Evolutionary conservation across 35 echinoderm and acorn worm species (phyloP).

Genomic region (Ophiothrix spiculata): DNA sequence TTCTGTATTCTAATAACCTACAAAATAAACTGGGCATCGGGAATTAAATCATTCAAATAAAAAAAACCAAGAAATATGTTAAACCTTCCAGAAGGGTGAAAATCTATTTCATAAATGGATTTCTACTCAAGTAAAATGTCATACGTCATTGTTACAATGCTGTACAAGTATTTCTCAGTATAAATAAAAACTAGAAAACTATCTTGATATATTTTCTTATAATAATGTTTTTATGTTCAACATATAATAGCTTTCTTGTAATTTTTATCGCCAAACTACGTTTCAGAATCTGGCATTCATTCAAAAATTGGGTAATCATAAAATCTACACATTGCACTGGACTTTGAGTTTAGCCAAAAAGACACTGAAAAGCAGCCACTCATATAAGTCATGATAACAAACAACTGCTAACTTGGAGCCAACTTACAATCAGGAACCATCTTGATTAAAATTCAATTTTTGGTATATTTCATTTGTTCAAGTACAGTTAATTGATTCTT

Average conservation of each 20-base stretch:
- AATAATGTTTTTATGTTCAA: not conserved
- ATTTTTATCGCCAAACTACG: slow-evolving; percentile 2
- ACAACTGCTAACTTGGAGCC: not conserved
- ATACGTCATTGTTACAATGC: slow-evolving; percentile 6
- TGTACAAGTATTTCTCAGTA: slow-evolving; percentile 12
- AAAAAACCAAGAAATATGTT: too few species aligned
- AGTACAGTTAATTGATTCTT: slow-evolving; percentile 1
- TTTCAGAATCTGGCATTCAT: not conserved
- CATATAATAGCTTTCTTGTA: slow-evolving; percentile 9
- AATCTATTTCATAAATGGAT: too few species aligned
- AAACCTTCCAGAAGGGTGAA: too few species aligned
- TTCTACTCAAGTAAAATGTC: too few species aligned
- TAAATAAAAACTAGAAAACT: slow-evolving; percentile 17
- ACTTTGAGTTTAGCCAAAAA: slow-evolving; percentile 8
- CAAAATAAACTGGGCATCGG: not conserved
- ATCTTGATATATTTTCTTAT: not conserved
- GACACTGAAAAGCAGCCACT: slow-evolving; percentile 7
- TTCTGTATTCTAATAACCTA: not conserved
- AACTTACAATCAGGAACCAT: not conserved
- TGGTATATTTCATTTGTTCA: slow-evolving; percentile 16
- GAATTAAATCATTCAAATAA: not conserved
- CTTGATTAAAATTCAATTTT: not conserved
- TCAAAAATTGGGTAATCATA: too few species aligned
- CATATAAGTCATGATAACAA: not conserved
- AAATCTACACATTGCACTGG: slow-evolving; percentile 15